Evolutionary conservation across 1,140 invertebrate genomes (phyloP).

Genomic region (Myzus persicae): DNA sequence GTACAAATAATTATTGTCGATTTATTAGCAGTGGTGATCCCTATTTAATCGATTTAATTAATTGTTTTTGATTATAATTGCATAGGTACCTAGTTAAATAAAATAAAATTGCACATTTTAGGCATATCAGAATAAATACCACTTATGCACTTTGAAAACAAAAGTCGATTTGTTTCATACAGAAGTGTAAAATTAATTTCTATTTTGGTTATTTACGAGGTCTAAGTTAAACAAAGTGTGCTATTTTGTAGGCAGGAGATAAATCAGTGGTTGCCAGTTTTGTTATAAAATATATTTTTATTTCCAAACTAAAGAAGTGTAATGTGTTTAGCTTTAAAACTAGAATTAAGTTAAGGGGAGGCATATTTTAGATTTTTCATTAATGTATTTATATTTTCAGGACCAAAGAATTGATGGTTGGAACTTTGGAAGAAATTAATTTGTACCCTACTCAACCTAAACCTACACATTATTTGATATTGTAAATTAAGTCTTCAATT

Average conservation of each 20-base stretch:
- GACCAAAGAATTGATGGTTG: neutral
- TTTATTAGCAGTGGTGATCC: neutral
- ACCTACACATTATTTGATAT: neutral
- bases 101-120: too few relatives aligned
- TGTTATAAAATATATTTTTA: neutral
- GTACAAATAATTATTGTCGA: too few relatives aligned
- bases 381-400: constrained; percentile 26
- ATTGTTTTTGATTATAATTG: too few relatives aligned
- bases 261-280: neutral
- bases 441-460: neutral
- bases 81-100: too few relatives aligned
- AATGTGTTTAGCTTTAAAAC: neutral
- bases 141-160: too few relatives aligned
- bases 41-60: neutral
- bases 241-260: neutral
- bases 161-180: neutral
- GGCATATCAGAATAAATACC: too few relatives aligned
- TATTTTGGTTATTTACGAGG: too few relatives aligned
- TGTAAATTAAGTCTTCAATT: neutral
- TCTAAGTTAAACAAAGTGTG: too few relatives aligned
- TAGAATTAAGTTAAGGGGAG: neutral
- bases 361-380: neutral
- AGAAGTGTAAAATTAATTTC: neutral
- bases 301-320: neutral
- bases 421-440: neutral